Evolutionary conservation across 2,113 vertebrate species (phyloP).

Genomic region (Aix galericulata): DNA sequence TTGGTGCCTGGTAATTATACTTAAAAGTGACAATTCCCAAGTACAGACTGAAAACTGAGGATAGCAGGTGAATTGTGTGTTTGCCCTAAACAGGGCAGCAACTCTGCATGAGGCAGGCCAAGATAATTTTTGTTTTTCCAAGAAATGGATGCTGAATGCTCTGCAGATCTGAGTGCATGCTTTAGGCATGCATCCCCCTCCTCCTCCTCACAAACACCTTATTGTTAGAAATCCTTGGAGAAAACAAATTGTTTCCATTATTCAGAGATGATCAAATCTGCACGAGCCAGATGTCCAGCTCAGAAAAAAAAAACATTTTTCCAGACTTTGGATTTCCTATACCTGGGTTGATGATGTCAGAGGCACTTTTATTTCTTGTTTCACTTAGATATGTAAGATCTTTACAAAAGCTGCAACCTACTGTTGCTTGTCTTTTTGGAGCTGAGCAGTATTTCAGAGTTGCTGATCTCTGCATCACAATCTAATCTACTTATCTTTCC

Average conservation of each 20-base stretch:
- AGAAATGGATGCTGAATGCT: neutral
- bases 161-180: neutral
- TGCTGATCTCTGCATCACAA: neutral
- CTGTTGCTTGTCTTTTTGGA: neutral
- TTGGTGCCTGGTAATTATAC: neutral
- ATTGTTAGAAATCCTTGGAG: neutral
- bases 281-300: neutral
- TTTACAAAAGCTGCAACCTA: accelerated
- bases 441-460: neutral
- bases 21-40: neutral
- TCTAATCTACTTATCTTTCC: neutral
- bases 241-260: slow-evolving; percentile 4
- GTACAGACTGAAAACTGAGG: neutral
- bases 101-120: neutral
- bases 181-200: neutral
- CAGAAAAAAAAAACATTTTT: neutral
- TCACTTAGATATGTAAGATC: neutral
- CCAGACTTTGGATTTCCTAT: neutral
- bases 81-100: neutral
- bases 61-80: neutral
- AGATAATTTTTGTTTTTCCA: neutral
- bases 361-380: neutral
- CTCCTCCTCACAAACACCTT: neutral
- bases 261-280: neutral
- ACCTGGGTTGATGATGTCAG: neutral